A percentile compares a stretch with the other conserved stretches of the same genome.
phyloP scores from a whole-genome alignment of 2,888 invertebrate species.

The Digitonthophagus gazella region DNA sequence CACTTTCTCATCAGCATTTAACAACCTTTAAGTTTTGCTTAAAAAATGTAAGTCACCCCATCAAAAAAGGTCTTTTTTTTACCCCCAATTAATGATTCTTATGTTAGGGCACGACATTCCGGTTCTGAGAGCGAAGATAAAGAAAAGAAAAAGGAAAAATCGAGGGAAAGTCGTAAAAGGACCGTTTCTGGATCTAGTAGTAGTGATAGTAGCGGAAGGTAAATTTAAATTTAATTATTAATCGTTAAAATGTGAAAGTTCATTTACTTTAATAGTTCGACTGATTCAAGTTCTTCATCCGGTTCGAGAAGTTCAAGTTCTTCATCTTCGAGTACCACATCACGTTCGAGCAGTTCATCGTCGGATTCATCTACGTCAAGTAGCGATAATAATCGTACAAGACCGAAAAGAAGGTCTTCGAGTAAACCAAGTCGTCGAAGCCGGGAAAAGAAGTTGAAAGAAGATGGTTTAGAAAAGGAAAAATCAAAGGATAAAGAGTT shows the following conservation, averaged over 20 bases:
- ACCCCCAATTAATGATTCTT: too few species aligned
- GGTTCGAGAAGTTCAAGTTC: conserved; percentile 79
- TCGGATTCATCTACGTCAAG: conserved; percentile 67
- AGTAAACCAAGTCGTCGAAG: conserved; percentile 47
- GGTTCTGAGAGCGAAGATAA: conserved; percentile 70
- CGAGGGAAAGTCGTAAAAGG: conserved; percentile 63
- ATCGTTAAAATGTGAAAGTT: neutral
- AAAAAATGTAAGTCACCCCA: neutral
- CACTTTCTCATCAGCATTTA: neutral
- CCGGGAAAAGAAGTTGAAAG: conserved; percentile 47
- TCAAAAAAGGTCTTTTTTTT: neutral
- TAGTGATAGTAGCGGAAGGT: conserved; percentile 72
- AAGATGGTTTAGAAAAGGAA: conserved; percentile 46
- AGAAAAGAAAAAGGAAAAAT: conserved; percentile 62
- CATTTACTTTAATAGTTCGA: conserved; percentile 58
- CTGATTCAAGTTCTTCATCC: conserved; percentile 79
- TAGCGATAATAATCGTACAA: conserved; percentile 63
- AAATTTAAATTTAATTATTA: neutral
- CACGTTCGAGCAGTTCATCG: conserved; percentile 54
- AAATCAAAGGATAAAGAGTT: conserved; percentile 45
- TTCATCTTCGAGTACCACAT: conserved; percentile 63
- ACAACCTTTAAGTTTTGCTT: too few species aligned
- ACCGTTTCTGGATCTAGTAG: conserved; percentile 75
- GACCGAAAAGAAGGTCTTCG: conserved; percentile 59
- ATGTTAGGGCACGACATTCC: conserved; percentile 72